A percentile compares a stretch with the other conserved stretches of the same genome.
Evolutionary conservation across 2,888 invertebrate genomes (phyloP).

Genomic region (Drosophila nr. medialis): DNA sequence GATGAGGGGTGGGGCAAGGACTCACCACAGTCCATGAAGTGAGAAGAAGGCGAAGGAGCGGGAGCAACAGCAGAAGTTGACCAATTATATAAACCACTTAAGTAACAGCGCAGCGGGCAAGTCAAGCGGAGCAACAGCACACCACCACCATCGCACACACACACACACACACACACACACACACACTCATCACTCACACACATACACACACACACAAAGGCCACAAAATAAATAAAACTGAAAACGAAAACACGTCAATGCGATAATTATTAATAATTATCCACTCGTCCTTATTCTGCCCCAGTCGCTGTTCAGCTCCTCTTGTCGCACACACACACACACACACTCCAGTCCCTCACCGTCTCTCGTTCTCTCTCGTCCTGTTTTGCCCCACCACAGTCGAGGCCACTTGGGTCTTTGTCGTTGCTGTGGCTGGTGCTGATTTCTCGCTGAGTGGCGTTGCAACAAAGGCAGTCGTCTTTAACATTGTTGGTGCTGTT

Average conservation of each 20-base stretch:
- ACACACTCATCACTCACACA: constrained; percentile 4
- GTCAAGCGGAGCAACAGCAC: constrained; percentile 38
- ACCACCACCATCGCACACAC: constrained; percentile 25
- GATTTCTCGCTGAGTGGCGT: constrained; percentile 75
- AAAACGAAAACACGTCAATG: constrained; percentile 81
- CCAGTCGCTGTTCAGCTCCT: constrained; percentile 20
- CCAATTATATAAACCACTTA: constrained; percentile 78
- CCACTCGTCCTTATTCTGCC: constrained; percentile 77
- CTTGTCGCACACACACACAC: constrained; percentile 8
- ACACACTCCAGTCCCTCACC: background rate
- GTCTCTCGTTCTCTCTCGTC: background rate
- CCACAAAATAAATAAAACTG: constrained; percentile 56
- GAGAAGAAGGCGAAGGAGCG: constrained; percentile 10
- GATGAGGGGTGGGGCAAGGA: background rate
- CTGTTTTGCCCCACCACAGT: constrained; percentile 18
- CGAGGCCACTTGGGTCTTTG: constrained; percentile 57
- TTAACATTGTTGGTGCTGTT: constrained; percentile 9
- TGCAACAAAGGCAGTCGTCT: constrained; percentile 69
- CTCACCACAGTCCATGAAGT: constrained; percentile 1
- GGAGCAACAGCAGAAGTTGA: constrained; percentile 65
- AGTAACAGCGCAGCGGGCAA: constrained; percentile 58
- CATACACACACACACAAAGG: constrained; percentile 18
- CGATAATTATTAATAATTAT: constrained; percentile 81
- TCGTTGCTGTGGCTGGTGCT: constrained; percentile 58
- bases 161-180: constrained; percentile 14